phyloP scores from a whole-genome alignment of 2,113 vertebrate genomes.

The Ia io region DNA sequence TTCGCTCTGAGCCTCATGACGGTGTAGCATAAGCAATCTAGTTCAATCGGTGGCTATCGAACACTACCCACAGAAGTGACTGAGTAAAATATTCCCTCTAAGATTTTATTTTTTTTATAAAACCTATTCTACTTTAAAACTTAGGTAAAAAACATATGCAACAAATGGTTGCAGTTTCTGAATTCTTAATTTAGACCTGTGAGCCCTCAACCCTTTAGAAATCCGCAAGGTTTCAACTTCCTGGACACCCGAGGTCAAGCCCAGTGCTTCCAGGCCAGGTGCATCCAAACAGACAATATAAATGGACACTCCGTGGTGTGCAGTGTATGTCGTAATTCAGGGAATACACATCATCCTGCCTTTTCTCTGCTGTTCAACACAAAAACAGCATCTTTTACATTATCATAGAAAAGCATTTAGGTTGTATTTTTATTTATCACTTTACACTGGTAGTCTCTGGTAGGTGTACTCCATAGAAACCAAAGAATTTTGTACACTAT shows the following conservation, averaged over 20 bases:
- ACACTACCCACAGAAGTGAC: constrained; percentile 75
- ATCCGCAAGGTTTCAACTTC: constrained; percentile 76
- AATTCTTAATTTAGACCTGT: constrained; percentile 75
- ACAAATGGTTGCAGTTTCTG: constrained; percentile 79
- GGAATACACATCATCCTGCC: constrained; percentile 87
- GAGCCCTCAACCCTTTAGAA: constrained; percentile 80
- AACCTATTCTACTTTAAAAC: constrained; percentile 82
- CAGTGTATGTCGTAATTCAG: constrained; percentile 83
- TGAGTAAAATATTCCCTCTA: constrained; percentile 82
- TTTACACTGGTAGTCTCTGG: constrained; percentile 90
- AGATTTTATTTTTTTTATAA: constrained; percentile 70
- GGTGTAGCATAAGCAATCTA: constrained; percentile 28
- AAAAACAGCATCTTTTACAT: constrained; percentile 91
- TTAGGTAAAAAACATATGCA: constrained; percentile 77
- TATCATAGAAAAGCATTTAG: constrained; percentile 97
- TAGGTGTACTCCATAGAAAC: constrained; percentile 97
- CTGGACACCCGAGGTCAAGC: constrained; percentile 76
- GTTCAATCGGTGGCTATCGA: constrained; percentile 77
- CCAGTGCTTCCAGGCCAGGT: constrained; percentile 85
- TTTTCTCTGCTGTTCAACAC: constrained; percentile 89
- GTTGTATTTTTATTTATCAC: constrained; percentile 93
- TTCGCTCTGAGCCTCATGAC: constrained; percentile 14
- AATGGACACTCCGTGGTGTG: constrained; percentile 85
- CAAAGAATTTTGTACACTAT: constrained; percentile 98
- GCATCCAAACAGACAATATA: constrained; percentile 83